phyloP scores from a whole-genome alignment of 1,140 invertebrate genomes.

The Sitobion miscanthi region DNA sequence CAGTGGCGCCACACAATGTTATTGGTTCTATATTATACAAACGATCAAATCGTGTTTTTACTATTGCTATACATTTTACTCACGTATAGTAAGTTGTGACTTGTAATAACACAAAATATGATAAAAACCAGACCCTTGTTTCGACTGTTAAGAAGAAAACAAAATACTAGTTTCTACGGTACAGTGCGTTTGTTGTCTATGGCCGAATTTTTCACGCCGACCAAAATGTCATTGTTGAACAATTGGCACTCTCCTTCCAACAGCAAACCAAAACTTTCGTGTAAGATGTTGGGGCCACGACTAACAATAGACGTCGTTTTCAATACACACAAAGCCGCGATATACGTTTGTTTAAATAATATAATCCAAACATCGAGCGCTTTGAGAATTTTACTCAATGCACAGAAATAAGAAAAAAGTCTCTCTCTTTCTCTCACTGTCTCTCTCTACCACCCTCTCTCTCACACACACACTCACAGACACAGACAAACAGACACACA shows the following conservation, averaged over 20 bases:
- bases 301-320: constrained; percentile 15
- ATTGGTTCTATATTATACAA: neutral
- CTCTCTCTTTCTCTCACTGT: neutral
- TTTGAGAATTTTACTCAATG: neutral
- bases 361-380: neutral
- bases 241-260: neutral
- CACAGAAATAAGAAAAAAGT: constrained; percentile 4
- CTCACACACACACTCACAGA: too few relatives aligned
- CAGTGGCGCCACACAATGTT: too few relatives aligned
- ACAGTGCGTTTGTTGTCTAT: neutral
- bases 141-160: neutral
- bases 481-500: too few relatives aligned
- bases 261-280: constrained; percentile 7
- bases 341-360: constrained; percentile 4
- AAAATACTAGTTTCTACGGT: constrained; percentile 3
- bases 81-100: neutral
- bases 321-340: neutral
- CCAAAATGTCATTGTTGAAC: constrained; percentile 21
- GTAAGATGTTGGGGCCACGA: neutral
- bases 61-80: neutral
- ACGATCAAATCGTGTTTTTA: neutral
- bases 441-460: neutral
- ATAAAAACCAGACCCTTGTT: constrained; percentile 6
- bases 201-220: neutral
- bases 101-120: neutral